phyloP scores from a whole-genome alignment of 2,797 vertebrate species.

The Clarias pachynema region DNA sequence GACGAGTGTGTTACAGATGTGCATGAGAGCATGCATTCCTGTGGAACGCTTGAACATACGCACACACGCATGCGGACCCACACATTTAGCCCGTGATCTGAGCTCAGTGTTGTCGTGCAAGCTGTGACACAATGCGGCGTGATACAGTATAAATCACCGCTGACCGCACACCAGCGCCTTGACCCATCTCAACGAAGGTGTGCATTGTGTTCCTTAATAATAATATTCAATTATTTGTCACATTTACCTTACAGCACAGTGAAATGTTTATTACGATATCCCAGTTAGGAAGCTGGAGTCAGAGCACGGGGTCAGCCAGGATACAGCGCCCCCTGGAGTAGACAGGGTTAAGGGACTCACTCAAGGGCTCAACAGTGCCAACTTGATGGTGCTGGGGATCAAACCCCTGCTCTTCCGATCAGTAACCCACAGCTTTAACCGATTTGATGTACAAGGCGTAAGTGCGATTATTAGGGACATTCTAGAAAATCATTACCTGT shows the following conservation, averaged over 20 bases:
- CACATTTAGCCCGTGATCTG: neutral
- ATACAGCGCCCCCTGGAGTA: too few relatives aligned
- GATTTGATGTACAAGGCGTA: neutral
- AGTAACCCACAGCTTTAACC: too few relatives aligned
- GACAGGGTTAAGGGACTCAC: too few relatives aligned
- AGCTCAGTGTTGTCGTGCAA: neutral
- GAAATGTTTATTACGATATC: too few relatives aligned
- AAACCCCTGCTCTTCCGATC: too few relatives aligned
- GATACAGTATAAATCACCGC: neutral
- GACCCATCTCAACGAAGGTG: neutral
- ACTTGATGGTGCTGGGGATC: too few relatives aligned
- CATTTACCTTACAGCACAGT: too few relatives aligned
- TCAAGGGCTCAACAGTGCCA: too few relatives aligned
- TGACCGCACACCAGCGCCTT: neutral
- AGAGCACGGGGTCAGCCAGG: too few relatives aligned
- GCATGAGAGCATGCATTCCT: constrained; percentile 40
- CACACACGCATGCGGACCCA: constrained; percentile 20
- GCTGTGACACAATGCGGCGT: neutral
- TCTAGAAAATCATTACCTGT: neutral
- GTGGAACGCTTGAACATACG: constrained; percentile 19
- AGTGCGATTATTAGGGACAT: neutral
- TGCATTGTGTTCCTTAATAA: neutral
- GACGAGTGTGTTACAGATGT: constrained; percentile 35
- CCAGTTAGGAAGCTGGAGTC: too few relatives aligned
- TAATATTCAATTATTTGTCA: too few relatives aligned